These are phyloP conservation scores for Gymnobelideus leadbeateri DNA, from an alignment of 2,113 vertebrate species.

Conservation along the genomic window DNA sequence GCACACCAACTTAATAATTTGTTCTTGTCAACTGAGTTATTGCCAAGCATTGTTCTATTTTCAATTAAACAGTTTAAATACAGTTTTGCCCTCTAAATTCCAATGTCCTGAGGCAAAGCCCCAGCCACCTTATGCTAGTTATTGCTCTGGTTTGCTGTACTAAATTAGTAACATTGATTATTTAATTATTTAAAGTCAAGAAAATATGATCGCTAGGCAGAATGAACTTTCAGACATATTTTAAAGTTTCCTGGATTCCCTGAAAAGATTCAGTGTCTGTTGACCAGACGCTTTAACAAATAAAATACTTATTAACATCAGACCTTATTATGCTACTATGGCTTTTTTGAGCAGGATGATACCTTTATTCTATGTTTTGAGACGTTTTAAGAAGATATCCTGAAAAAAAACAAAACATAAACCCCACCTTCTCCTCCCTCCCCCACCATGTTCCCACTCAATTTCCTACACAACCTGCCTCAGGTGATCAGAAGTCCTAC, in stretches of 20 bases:
- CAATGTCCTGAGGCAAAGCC: neutral
- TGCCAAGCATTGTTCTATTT: neutral
- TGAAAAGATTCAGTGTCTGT: neutral
- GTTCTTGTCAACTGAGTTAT: neutral
- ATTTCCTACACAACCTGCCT: neutral
- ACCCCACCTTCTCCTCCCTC: no score
- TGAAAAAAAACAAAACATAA: neutral
- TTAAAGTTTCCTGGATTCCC: constrained; percentile 30
- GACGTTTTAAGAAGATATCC: neutral
- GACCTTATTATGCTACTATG: neutral
- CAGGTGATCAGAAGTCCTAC: neutral
- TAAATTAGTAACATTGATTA: neutral
- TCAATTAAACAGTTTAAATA: neutral
- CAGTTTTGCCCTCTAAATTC: neutral
- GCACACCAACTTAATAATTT: neutral
- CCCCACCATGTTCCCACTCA: accelerated
- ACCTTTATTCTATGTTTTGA: neutral
- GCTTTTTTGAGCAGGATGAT: neutral
- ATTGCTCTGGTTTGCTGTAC: neutral
- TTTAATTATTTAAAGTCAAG: neutral
- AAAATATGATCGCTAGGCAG: neutral
- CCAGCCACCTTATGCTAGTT: neutral
- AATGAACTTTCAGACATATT: neutral
- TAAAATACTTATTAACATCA: neutral
- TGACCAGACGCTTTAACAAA: constrained; percentile 2